Conservation (phyloP, 2,888 invertebrate species). For the Pseudanteris insignis region DNA sequence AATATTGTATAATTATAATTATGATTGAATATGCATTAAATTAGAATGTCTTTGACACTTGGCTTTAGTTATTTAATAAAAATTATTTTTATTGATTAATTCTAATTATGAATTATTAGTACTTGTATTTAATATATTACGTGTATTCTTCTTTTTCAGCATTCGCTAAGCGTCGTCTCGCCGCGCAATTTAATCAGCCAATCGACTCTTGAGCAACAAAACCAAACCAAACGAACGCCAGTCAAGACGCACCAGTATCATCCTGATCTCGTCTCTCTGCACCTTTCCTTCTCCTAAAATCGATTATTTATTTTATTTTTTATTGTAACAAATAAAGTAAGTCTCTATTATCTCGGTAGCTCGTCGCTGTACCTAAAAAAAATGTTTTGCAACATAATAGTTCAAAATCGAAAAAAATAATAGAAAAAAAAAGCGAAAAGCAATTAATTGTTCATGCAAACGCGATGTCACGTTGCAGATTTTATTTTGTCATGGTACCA, state of each 20-base stretch:
- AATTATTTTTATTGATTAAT: too few relatives aligned
- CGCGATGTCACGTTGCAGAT: conserved; percentile 19
- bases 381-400: not conserved
- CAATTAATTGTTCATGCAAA: conserved; percentile 5
- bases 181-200: conserved; percentile 66
- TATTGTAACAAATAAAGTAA: conserved; percentile 43
- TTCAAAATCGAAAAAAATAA: not conserved
- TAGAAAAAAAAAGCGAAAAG: conserved; percentile 1
- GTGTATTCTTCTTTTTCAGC: too few relatives aligned
- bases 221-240: not conserved
- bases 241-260: not conserved
- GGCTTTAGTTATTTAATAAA: too few relatives aligned
- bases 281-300: conserved; percentile 25
- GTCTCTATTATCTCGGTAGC: conserved; percentile 34
- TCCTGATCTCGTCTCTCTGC: conserved; percentile 16
- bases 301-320: conserved; percentile 32
- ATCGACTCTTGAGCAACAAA: conserved; percentile 50
- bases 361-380: conserved; percentile 23
- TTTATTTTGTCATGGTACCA: conserved; percentile 20
- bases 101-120: too few relatives aligned
- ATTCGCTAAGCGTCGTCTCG: conserved; percentile 65
- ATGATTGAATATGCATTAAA: too few relatives aligned
- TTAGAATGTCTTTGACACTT: too few relatives aligned
- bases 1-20: too few relatives aligned
- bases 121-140: not conserved